Conservation (phyloP, 2,797 vertebrate genomes). For the Lagocephalus sceleratus region DNA sequence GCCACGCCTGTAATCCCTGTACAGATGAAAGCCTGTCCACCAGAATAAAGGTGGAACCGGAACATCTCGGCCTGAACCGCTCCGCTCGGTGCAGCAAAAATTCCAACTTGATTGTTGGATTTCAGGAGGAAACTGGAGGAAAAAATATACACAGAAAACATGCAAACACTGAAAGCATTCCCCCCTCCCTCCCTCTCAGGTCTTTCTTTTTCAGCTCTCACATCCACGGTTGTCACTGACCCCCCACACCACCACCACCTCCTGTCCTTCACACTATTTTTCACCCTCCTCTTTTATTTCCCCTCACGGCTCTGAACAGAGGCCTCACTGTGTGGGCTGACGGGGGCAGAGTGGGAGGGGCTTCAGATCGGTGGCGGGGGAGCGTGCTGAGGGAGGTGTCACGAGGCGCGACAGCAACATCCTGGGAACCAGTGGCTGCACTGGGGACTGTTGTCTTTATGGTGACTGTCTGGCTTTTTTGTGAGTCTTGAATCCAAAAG, state of each 20-base stretch:
- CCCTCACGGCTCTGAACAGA: conserved; percentile 58
- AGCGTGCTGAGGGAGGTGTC: conserved; percentile 23
- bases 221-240: conserved; percentile 6
- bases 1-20: too few relatives aligned
- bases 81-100: too few relatives aligned
- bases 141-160: not conserved
- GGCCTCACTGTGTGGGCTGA: conserved; percentile 55
- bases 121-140: not conserved
- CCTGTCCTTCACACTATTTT: conserved; percentile 4
- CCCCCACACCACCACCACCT: conserved; percentile 10
- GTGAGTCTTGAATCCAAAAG: too few relatives aligned
- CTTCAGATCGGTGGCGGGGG: conserved; percentile 30
- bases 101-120: too few relatives aligned
- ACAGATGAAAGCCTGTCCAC: too few relatives aligned
- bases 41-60: too few relatives aligned
- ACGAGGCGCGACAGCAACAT: conserved; percentile 41
- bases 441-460: not conserved
- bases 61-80: too few relatives aligned
- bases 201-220: not conserved
- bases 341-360: conserved; percentile 29
- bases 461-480: not conserved
- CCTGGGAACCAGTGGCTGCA: conserved; percentile 22
- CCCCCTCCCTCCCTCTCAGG: too few relatives aligned
- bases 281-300: conserved; percentile 18
- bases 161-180: too few relatives aligned